Conservation (phyloP, 2,113 vertebrate species). For the Pachypanchax playfairii region DNA sequence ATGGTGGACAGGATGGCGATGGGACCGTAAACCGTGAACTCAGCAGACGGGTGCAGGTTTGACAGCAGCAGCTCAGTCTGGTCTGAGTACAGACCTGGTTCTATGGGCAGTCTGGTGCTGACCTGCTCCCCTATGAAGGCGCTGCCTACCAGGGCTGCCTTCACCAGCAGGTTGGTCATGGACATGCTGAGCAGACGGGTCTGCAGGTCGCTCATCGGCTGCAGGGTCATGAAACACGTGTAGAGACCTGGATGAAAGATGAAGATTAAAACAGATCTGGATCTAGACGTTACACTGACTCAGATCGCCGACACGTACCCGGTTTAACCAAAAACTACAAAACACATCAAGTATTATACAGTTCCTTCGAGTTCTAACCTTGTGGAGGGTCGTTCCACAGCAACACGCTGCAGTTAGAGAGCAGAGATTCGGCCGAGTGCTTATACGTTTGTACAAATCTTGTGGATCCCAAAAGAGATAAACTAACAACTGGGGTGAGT, state of each 20-base stretch:
- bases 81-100: slow-evolving; percentile 86
- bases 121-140: slow-evolving; percentile 72
- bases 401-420: slow-evolving; percentile 22
- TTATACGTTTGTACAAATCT: slow-evolving; percentile 21
- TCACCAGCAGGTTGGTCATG: slow-evolving; percentile 79
- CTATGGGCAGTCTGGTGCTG: slow-evolving; percentile 80
- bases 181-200: slow-evolving; percentile 82
- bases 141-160: slow-evolving; percentile 73
- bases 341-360: background rate
- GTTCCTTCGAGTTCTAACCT: background rate
- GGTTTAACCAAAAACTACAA: no score
- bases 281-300: no score
- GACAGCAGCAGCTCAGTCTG: slow-evolving; percentile 87
- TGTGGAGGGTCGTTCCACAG: slow-evolving; percentile 24
- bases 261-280: background rate
- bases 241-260: slow-evolving; percentile 83
- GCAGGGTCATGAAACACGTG: slow-evolving; percentile 83
- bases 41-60: slow-evolving; percentile 79
- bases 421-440: slow-evolving; percentile 26
- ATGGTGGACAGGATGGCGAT: slow-evolving; percentile 80
- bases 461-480: slow-evolving; percentile 39
- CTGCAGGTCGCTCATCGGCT: slow-evolving; percentile 84
- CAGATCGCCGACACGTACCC: no score
- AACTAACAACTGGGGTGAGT: slow-evolving; percentile 34
- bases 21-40: slow-evolving; percentile 87